phyloP scores from a whole-genome alignment of 2,888 invertebrate species.

The Apamea monoglypha region DNA sequence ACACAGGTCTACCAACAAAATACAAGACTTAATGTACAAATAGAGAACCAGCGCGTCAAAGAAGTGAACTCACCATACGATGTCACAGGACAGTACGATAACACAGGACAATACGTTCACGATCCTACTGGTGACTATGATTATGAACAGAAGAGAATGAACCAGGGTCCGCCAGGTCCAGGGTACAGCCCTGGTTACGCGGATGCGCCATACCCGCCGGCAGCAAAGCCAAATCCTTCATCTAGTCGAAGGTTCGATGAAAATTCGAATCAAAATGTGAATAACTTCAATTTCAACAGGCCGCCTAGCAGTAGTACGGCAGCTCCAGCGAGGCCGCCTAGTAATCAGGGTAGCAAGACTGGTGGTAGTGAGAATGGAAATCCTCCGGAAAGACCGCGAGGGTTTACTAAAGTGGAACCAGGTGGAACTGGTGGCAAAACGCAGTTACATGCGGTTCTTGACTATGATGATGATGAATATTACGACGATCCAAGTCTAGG shows the following conservation, averaged over 20 bases:
- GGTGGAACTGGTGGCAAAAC: slow-evolving; percentile 91
- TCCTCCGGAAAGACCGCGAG: slow-evolving; percentile 90
- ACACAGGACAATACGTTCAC: slow-evolving; percentile 85
- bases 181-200: slow-evolving; percentile 83
- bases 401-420: slow-evolving; percentile 91
- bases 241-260: slow-evolving; percentile 87
- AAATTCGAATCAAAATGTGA: slow-evolving; percentile 81
- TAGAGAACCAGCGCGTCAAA: slow-evolving; percentile 85
- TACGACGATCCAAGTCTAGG: slow-evolving; percentile 91
- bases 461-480: slow-evolving; percentile 91
- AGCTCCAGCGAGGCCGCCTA: slow-evolving; percentile 72
- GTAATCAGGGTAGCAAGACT: slow-evolving; percentile 84
- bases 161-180: slow-evolving; percentile 74
- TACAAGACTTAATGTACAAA: slow-evolving; percentile 81
- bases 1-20: slow-evolving; percentile 86
- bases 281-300: slow-evolving; percentile 82
- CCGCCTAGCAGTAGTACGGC: slow-evolving; percentile 77
- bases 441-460: slow-evolving; percentile 93
- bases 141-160: slow-evolving; percentile 83
- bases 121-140: slow-evolving; percentile 88
- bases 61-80: slow-evolving; percentile 82
- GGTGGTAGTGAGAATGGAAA: slow-evolving; percentile 84
- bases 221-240: slow-evolving; percentile 77
- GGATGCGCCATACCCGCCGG: slow-evolving; percentile 81
- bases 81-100: slow-evolving; percentile 86